Base-by-base conservation (phyloP, 2,113 vertebrate species). In the Sinosuthora webbiana region DNA sequence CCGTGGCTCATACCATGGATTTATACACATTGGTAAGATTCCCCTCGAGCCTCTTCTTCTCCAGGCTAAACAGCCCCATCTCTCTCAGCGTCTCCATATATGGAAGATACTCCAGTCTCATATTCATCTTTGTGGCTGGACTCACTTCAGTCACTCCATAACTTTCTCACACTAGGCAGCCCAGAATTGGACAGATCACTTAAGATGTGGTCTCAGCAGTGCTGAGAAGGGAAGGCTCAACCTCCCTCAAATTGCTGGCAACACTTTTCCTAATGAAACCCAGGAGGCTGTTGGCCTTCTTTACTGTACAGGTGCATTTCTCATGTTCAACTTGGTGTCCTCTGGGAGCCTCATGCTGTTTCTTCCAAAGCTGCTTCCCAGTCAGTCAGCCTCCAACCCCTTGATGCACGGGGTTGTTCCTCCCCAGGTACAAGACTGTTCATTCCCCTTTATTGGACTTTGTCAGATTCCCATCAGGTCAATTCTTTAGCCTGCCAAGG, bases 301-400 rank as follows among this genome's bases (percentile, higher is more conserved):
- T 55, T 67, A 39, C 31, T 68, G 17, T 20, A 14, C 37, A 39
- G 18, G 13, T 45, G 15, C 42, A 69, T 47, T 75, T 75, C 62
- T 33, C 30, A 28, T 13, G 42, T 45, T 84, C 42, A 75, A 2
- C 13, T 35, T 57, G 21, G 35, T 41, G 42, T 50, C 24, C 33
- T 75, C 24, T 6, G 24, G 28, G 33, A 75, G 7, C 12, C 21
- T 42, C 20, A 57, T 0, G 0, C 6, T 4, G 4, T 45, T 75
- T 80, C 31, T 57, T 75, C 20, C 49, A 69, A 69, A 84, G 33
- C 16, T 86, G 39, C 15, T 42, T 47, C 23, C 39, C 35, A 57
- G 30, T 39, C 53, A 67, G 33, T 24, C 50, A 81, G 33, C 27
- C 7, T 64, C 31, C 71, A 83, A 39, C 39, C 19, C 78, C n/a